These are phyloP conservation scores for Entomobrya multifasciata DNA, from an alignment of 2,888 invertebrate species.

Conservation along the genomic window DNA sequence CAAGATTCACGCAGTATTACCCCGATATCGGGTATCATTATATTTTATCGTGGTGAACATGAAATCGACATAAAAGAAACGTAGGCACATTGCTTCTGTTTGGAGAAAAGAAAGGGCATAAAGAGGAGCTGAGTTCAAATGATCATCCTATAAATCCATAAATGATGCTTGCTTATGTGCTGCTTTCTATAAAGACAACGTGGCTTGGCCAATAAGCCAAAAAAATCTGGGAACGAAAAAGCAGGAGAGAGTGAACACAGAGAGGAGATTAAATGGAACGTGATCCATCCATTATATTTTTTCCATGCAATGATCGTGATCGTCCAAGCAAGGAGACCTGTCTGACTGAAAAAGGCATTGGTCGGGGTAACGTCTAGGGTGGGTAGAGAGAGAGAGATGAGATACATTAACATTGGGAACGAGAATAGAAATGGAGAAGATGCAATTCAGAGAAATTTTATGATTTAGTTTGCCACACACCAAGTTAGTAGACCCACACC, in stretches of 20 bases:
- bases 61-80: slow-evolving; percentile 2
- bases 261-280: slow-evolving; percentile 68
- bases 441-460: background rate
- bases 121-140: slow-evolving; percentile 20
- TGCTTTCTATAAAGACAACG: slow-evolving; percentile 40
- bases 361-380: too few relatives aligned
- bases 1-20: too few relatives aligned
- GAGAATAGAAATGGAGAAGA: too few relatives aligned
- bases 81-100: background rate
- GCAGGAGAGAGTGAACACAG: slow-evolving; percentile 19
- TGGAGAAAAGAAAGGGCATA: background rate
- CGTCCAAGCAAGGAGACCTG: slow-evolving; percentile 68
- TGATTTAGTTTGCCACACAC: too few relatives aligned
- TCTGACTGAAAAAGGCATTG: background rate
- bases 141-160: slow-evolving; percentile 38
- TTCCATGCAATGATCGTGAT: slow-evolving; percentile 62
- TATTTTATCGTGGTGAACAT: background rate
- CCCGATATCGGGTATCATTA: slow-evolving; percentile 45
- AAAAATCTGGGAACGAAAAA: slow-evolving; percentile 1
- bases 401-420: too few relatives aligned
- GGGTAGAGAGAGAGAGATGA: too few relatives aligned
- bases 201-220: slow-evolving; percentile 55
- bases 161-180: too few relatives aligned
- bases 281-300: slow-evolving; percentile 70
- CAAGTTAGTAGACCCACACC: too few relatives aligned